A percentile compares a stretch with the other conserved stretches of the same genome.
Evolutionary conservation across 2,888 invertebrate genomes (phyloP).

Genomic region (Cheilosia vernalis): DNA sequence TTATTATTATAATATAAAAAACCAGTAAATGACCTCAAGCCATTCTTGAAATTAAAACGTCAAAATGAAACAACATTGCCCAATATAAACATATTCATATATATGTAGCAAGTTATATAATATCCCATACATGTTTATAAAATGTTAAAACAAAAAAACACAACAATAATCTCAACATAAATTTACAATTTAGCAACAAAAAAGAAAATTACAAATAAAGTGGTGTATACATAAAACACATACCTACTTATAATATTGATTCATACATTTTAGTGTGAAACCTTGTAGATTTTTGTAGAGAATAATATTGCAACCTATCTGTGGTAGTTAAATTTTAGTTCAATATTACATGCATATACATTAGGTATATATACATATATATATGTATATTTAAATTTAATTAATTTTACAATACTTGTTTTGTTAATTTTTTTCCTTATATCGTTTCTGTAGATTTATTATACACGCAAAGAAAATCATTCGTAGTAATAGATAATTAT

Average conservation of each 20-base stretch:
- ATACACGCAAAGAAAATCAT: slow-evolving; percentile 27
- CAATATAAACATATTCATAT: slow-evolving; percentile 37
- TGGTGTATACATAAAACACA: slow-evolving; percentile 39
- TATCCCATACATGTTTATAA: slow-evolving; percentile 42
- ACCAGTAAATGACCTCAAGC: slow-evolving; percentile 72
- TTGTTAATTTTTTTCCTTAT: slow-evolving; percentile 35
- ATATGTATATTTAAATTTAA: slow-evolving; percentile 53
- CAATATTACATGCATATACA: slow-evolving; percentile 75
- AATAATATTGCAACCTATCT: slow-evolving; percentile 82
- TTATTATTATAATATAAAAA: slow-evolving; percentile 53
- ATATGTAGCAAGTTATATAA: slow-evolving; percentile 56
- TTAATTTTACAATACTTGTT: slow-evolving; percentile 46
- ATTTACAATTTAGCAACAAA: slow-evolving; percentile 45
- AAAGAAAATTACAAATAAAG: slow-evolving; percentile 11
- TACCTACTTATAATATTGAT: slow-evolving; percentile 39
- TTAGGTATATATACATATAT: neutral
- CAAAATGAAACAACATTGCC: slow-evolving; percentile 60
- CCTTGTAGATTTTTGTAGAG: slow-evolving; percentile 73
- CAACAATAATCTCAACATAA: slow-evolving; percentile 62
- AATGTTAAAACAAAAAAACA: slow-evolving; percentile 29
- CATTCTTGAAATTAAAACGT: slow-evolving; percentile 73
- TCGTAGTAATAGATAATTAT: slow-evolving; percentile 15
- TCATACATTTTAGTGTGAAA: slow-evolving; percentile 71
- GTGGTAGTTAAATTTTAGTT: slow-evolving; percentile 83
- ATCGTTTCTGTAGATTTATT: slow-evolving; percentile 35